Conservation (phyloP, 2,888 invertebrate genomes). For the Dolichopus griseipennis region DNA sequence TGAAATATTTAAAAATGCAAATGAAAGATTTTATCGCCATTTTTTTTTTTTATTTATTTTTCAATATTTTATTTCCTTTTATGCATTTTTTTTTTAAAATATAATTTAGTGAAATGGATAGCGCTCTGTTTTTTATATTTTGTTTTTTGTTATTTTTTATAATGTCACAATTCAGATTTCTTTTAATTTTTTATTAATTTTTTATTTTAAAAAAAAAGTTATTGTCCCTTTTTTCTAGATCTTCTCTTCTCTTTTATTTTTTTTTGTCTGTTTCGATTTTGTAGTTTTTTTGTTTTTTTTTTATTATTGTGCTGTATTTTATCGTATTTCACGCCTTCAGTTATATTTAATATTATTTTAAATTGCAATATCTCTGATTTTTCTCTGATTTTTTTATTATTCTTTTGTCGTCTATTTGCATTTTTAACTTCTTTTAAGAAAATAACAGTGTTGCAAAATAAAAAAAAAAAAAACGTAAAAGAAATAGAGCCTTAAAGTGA, state of each 20-base stretch:
- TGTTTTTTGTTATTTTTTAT: neutral
- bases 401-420: neutral
- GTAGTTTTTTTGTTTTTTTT: too few species aligned
- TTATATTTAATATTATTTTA: neutral
- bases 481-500: neutral
- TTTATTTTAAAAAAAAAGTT: too few species aligned
- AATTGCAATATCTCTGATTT: neutral
- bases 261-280: too few species aligned
- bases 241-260: neutral
- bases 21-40: conserved; percentile 6
- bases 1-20: neutral
- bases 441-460: neutral
- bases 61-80: neutral
- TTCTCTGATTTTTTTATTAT: neutral
- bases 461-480: too few species aligned
- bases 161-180: neutral
- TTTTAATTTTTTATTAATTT: neutral
- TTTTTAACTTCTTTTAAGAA: neutral
- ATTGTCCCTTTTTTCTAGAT: neutral
- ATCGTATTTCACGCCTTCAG: neutral
- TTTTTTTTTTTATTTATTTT: neutral
- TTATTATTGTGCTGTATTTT: too few species aligned
- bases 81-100: neutral
- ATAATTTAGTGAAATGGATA: neutral
- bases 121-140: neutral